phyloP scores from a whole-genome alignment of 2,888 invertebrate genomes.

The Yponomeuta sedellus region DNA sequence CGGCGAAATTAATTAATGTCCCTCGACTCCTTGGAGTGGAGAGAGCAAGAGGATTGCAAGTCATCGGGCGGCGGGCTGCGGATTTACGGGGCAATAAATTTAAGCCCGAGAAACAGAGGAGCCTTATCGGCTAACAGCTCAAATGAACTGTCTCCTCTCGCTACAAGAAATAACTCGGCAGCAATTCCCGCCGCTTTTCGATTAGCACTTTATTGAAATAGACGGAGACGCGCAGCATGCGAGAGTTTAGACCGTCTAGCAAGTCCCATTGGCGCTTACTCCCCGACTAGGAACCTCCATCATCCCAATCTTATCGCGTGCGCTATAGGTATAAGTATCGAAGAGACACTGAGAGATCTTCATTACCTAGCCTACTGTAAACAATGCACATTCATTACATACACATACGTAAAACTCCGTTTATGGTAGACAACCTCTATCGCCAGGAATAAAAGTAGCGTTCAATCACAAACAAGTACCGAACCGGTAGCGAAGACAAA shows the following conservation, averaged over 20 bases:
- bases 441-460: neutral
- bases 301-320: neutral
- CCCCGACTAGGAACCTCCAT: neutral
- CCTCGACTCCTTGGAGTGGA: slow-evolving; percentile 49
- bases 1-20: slow-evolving; percentile 69
- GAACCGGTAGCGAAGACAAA: slow-evolving; percentile 10
- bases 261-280: neutral
- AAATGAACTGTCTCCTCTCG: slow-evolving; percentile 57
- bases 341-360: neutral
- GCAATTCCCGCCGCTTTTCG: slow-evolving; percentile 30
- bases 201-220: slow-evolving; percentile 14
- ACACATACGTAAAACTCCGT: neutral
- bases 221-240: slow-evolving; percentile 21
- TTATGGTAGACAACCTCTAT: neutral
- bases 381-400: neutral
- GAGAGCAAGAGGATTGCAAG: slow-evolving; percentile 54
- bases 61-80: slow-evolving; percentile 44
- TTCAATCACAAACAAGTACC: slow-evolving; percentile 1
- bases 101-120: slow-evolving; percentile 49
- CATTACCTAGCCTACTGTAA: neutral
- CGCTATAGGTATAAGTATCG: neutral
- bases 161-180: slow-evolving; percentile 38
- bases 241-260: slow-evolving; percentile 24
- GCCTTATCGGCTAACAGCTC: slow-evolving; percentile 62
- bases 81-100: slow-evolving; percentile 69